These are phyloP conservation scores for Chelmon rostratus DNA, from an alignment of 2,797 vertebrate species.

Conservation along the genomic window DNA sequence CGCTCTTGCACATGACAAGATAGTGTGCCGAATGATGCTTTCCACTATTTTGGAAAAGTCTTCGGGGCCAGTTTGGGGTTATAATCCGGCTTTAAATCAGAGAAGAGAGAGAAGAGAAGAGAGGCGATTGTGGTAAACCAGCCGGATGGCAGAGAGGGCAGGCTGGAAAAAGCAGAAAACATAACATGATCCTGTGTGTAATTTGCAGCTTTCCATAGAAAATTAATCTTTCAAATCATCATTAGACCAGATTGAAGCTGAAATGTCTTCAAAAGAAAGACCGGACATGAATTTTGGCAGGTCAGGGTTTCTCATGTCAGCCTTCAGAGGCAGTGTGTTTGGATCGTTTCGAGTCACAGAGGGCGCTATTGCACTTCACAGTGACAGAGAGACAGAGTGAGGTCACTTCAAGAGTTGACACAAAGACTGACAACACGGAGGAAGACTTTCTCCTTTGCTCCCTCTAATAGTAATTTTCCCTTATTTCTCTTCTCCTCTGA, in stretches of 20 bases:
- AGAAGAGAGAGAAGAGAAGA: conserved; percentile 11
- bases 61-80: conserved; percentile 37
- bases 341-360: conserved; percentile 57
- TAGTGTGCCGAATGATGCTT: conserved; percentile 25
- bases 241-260: conserved; percentile 4
- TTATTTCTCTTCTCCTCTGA: neutral
- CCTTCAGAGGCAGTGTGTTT: neutral
- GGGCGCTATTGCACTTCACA: conserved; percentile 73
- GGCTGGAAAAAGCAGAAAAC: conserved; percentile 47
- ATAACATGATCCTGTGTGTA: conserved; percentile 53
- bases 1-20: conserved; percentile 53
- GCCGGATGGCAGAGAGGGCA: conserved; percentile 48
- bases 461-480: neutral
- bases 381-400: neutral
- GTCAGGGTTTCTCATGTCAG: conserved; percentile 21
- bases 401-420: neutral
- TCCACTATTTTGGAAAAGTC: conserved; percentile 23
- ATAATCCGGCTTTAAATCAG: conserved; percentile 33
- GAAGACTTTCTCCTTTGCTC: neutral
- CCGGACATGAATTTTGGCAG: conserved; percentile 5
- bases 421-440: neutral
- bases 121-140: conserved; percentile 53
- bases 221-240: conserved; percentile 17
- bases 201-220: conserved; percentile 37
- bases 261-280: neutral